Evolutionary conservation across 2,113 vertebrate species (phyloP).

Genomic region (Neodontobutis hainanensis): DNA sequence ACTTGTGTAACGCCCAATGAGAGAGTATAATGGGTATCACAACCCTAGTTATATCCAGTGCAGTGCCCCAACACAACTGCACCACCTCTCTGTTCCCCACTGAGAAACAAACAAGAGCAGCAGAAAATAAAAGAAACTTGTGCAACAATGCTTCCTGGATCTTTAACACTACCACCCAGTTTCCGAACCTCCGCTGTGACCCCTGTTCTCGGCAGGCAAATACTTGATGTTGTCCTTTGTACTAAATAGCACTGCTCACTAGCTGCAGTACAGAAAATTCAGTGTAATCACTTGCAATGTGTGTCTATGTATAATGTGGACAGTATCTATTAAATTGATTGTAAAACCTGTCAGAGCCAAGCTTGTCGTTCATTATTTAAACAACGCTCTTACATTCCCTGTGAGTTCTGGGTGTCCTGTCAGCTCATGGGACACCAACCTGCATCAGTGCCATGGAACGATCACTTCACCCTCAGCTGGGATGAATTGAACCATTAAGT

Average conservation of each 20-base stretch:
- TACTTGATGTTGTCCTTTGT: constrained; percentile 56
- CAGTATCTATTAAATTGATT: constrained; percentile 54
- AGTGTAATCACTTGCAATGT: constrained; percentile 66
- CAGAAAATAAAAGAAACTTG: constrained; percentile 73
- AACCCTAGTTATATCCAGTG: constrained; percentile 27
- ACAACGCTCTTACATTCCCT: constrained; percentile 47
- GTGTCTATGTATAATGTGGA: constrained; percentile 48
- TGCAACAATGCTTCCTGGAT: constrained; percentile 79
- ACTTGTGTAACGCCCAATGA: constrained; percentile 62
- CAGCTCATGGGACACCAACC: constrained; percentile 73
- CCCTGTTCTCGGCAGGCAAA: constrained; percentile 61
- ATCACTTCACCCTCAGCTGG: constrained; percentile 80
- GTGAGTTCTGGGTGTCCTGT: constrained; percentile 55
- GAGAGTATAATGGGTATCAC: constrained; percentile 37
- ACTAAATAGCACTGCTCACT: constrained; percentile 58
- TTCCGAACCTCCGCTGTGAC: constrained; percentile 10
- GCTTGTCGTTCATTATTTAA: constrained; percentile 61
- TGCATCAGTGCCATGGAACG: constrained; percentile 81
- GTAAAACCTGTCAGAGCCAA: constrained; percentile 59
- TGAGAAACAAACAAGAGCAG: constrained; percentile 67
- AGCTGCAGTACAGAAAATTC: constrained; percentile 69
- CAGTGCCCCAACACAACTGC: constrained; percentile 48
- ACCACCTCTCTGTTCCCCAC: constrained; percentile 52
- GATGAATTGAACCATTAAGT: constrained; percentile 87
- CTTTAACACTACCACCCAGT: constrained; percentile 35